Percentiles rank a stretch among this genome's conserved stretches.
Evolutionary conservation across 2,888 invertebrate genomes (phyloP).

Genomic region (Temnothorax ravouxi): DNA sequence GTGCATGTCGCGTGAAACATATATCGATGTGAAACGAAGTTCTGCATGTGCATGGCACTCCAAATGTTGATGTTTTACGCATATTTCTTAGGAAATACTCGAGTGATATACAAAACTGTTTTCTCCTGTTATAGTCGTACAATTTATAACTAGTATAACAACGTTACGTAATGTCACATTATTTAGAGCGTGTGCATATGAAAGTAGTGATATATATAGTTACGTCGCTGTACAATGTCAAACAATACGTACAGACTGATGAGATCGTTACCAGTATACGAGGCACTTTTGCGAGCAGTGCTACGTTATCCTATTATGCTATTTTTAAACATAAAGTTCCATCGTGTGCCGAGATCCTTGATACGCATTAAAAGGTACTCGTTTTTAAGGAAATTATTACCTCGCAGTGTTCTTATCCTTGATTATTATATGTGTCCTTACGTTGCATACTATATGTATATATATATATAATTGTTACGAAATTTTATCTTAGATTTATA

Average conservation of each 20-base stretch:
- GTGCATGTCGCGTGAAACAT: constrained; percentile 61
- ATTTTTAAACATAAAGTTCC: constrained; percentile 21
- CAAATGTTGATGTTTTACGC: constrained; percentile 49
- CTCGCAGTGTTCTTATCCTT: constrained; percentile 52
- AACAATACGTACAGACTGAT: constrained; percentile 57
- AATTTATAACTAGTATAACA: constrained; percentile 56
- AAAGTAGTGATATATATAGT: constrained; percentile 39
- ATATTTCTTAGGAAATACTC: constrained; percentile 34
- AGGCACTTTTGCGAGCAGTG: constrained; percentile 43
- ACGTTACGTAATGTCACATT: constrained; percentile 57
- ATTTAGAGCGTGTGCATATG: constrained; percentile 50
- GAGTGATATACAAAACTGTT: constrained; percentile 46
- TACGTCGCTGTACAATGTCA: constrained; percentile 42
- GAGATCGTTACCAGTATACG: constrained; percentile 59
- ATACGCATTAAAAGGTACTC: constrained; percentile 25
- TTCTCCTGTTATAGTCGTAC: constrained; percentile 43
- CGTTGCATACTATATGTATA: constrained; percentile 1
- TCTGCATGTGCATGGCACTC: constrained; percentile 72
- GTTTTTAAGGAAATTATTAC: constrained; percentile 53
- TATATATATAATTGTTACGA: constrained; percentile 1
- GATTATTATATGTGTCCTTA: constrained; percentile 22
- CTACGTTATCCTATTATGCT: constrained; percentile 37
- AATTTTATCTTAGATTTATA: constrained; percentile 36
- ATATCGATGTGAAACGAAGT: constrained; percentile 39
- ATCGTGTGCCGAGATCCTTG: background rate